Percentiles rank a stretch among this genome's conserved stretches.
These are phyloP conservation scores for Rhopalosiphum nymphaeae DNA, from an alignment of 2,888 invertebrate genomes.

Conservation along the genomic window DNA sequence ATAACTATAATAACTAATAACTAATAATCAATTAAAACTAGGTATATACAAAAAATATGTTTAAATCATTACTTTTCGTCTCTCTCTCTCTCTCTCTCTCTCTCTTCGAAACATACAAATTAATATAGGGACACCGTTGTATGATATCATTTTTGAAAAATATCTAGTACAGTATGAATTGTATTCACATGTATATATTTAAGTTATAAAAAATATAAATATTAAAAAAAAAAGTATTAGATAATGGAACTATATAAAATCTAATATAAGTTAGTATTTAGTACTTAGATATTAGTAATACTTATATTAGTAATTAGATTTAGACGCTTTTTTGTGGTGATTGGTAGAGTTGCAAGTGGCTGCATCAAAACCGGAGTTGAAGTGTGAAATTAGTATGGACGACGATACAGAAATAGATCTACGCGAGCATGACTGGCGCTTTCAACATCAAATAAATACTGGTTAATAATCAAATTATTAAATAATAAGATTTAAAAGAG, in stretches of 20 bases:
- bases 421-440: constrained; percentile 74
- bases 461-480: constrained; percentile 58
- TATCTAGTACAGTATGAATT: not conserved
- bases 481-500: not conserved
- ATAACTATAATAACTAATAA: not conserved
- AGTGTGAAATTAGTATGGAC: constrained; percentile 74
- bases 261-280: constrained; percentile 29
- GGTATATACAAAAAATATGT: not conserved
- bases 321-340: constrained; percentile 62
- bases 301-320: constrained; percentile 38
- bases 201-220: not conserved
- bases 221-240: not conserved
- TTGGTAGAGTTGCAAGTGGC: constrained; percentile 68
- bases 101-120: not conserved
- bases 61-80: not conserved
- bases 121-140: not conserved
- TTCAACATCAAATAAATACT: constrained; percentile 68
- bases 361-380: constrained; percentile 69
- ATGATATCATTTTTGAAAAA: not conserved
- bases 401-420: constrained; percentile 74
- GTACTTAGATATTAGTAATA: not conserved
- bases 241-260: not conserved
- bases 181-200: not conserved
- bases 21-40: not conserved
- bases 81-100: no score